These are phyloP conservation scores for Ficedula albicollis DNA, from an alignment of 2,797 vertebrate genomes.

Conservation along the genomic window DNA sequence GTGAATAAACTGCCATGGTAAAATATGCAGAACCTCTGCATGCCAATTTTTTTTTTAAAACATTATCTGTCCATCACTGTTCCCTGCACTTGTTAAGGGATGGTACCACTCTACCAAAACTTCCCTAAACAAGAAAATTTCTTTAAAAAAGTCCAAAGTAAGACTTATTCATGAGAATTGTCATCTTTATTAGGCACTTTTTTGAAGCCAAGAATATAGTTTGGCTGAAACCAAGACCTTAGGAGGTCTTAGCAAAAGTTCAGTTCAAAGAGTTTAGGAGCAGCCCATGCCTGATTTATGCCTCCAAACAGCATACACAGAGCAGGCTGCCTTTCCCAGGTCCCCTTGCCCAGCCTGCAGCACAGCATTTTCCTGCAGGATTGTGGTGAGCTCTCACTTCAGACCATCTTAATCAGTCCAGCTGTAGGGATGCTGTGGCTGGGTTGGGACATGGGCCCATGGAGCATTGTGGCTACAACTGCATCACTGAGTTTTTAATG, in stretches of 20 bases:
- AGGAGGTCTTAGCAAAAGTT: neutral
- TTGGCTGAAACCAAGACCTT: neutral
- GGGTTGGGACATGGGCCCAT: rapidly evolving
- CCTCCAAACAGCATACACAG: neutral
- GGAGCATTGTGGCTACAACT: rapidly evolving
- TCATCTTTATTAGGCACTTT: neutral
- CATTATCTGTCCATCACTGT: neutral
- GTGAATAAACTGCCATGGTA: neutral
- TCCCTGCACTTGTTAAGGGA: neutral
- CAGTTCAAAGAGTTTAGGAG: neutral
- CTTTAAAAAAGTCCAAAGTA: neutral
- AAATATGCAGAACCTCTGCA: neutral
- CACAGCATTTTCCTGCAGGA: neutral
- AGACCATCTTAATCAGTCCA: neutral
- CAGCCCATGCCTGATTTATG: neutral
- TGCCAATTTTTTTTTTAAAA: neutral
- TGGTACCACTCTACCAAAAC: neutral
- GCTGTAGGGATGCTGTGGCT: neutral
- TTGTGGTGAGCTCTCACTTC: neutral
- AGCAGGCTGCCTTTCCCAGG: neutral
- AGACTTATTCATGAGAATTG: neutral
- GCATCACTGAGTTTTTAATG: neutral
- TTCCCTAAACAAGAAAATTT: neutral
- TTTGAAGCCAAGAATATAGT: neutral
- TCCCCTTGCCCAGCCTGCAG: neutral